Evolutionary conservation across 2,888 invertebrate genomes (phyloP).

Genomic region (Xanthorhoe spadicearia): DNA sequence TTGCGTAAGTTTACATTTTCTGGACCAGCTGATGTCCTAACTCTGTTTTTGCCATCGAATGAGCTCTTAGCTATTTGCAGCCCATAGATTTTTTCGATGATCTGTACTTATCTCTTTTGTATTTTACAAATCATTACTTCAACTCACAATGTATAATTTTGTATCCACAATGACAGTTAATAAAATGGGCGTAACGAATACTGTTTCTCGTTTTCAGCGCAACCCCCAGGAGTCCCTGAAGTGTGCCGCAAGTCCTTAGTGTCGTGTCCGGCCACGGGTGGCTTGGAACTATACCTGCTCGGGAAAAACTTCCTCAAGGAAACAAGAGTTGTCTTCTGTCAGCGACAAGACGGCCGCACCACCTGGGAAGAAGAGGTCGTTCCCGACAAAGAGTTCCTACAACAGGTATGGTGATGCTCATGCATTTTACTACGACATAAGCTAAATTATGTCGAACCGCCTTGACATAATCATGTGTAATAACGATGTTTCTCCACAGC

Average conservation of each 20-base stretch:
- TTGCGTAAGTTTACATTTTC: no score
- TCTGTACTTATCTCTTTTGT: no score
- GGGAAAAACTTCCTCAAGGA: slow-evolving; percentile 97
- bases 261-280: slow-evolving; percentile 91
- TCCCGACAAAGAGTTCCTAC: slow-evolving; percentile 95
- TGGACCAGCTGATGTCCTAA: no score
- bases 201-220: slow-evolving; percentile 84
- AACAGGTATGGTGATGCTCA: slow-evolving; percentile 85
- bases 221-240: slow-evolving; percentile 96
- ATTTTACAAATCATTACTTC: no score
- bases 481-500: slow-evolving; percentile 29
- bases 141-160: no score
- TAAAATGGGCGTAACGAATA: no score
- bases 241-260: slow-evolving; percentile 95
- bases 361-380: slow-evolving; percentile 92
- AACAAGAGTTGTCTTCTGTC: slow-evolving; percentile 92
- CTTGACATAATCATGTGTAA: slow-evolving; percentile 25
- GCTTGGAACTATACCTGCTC: slow-evolving; percentile 93
- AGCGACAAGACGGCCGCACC: slow-evolving; percentile 82
- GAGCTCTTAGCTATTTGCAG: neutral
- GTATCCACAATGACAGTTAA: no score
- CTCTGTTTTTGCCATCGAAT: no score
- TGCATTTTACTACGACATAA: neutral
- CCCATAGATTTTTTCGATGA: neutral
- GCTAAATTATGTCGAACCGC: slow-evolving; percentile 3